Evolutionary conservation across 2,888 invertebrate genomes (phyloP), one percentile per base, ranked within the genome.

Genomic region (Rhaphigaster nebulosa): DNA sequence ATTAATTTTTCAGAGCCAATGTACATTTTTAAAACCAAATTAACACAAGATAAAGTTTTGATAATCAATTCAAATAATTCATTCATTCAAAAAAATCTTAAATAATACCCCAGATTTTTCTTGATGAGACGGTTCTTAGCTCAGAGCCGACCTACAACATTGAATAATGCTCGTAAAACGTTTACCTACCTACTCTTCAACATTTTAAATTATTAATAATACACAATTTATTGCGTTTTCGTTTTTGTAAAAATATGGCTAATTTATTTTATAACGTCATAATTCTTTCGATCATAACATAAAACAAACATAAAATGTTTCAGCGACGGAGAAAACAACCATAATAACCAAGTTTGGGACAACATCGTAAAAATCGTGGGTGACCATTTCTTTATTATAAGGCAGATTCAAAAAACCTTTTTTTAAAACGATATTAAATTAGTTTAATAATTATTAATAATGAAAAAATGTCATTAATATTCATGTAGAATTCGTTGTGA

Each of bases 71-170:
- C n/a, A n/a, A n/a, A n/a, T n/a, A n/a, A n/a, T n/a, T n/a, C n/a
- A n/a, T n/a, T n/a, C n/a, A n/a, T n/a, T 10, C 18, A 52, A 15
- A 2, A 1, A 52, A 52, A 52, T 52, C 52, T 52, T 52, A 18
- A 52, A 45, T 45, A 10, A 45, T 6, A 10, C 12, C 18, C 52
- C 12, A 52, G 52, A 52, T 12, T 52, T 52, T 8, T n/a, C 29
- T 4, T 0, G 6, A 12, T 8, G n/a, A n/a, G n/a, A n/a, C n/a
- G n/a, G n/a, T n/a, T n/a, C n/a, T n/a, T n/a, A n/a, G n/a, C n/a
- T n/a, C n/a, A n/a, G n/a, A n/a, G n/a, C n/a, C n/a, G 70, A 70
- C 70, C 70, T 70, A 70, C 70, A 70, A 34, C 70, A 34, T 34
- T 70, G 70, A 34, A 34, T 1, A 20, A 18, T 29, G 20, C 34